phyloP scores from a whole-genome alignment of 2,888 invertebrate species.

The Spisula subtruncata region DNA sequence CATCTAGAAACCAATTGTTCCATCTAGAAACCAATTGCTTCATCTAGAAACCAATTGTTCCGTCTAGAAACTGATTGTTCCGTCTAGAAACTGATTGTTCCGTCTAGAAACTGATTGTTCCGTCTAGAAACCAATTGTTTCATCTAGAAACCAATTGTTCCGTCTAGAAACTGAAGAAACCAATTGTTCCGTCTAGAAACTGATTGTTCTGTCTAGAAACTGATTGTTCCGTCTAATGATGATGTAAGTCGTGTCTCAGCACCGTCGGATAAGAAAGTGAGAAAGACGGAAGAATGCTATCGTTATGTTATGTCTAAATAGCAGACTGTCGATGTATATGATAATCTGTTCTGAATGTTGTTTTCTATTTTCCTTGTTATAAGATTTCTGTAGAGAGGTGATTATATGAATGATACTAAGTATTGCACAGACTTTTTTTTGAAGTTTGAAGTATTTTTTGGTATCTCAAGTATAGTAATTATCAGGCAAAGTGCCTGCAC shows the following conservation, averaged over 20 bases:
- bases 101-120: background rate
- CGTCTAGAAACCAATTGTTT: too few relatives aligned
- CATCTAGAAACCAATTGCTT: too few relatives aligned
- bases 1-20: background rate
- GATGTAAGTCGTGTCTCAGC: background rate
- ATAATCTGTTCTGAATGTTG: background rate
- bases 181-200: background rate
- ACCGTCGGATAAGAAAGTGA: background rate
- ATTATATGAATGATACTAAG: background rate
- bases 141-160: background rate
- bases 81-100: background rate
- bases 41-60: background rate
- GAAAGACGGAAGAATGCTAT: background rate
- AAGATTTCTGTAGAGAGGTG: background rate
- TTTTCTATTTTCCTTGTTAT: background rate
- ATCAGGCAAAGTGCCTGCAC: background rate
- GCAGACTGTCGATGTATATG: too few relatives aligned
- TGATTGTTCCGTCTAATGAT: background rate
- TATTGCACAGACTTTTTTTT: background rate
- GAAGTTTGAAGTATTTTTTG: background rate
- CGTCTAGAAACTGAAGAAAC: background rate
- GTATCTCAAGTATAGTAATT: background rate
- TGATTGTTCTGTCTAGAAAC: background rate
- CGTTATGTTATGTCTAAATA: background rate
- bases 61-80: background rate